Evolutionary conservation across 2,888 invertebrate species (phyloP).

Genomic region (Brassicogethes aeneus): DNA sequence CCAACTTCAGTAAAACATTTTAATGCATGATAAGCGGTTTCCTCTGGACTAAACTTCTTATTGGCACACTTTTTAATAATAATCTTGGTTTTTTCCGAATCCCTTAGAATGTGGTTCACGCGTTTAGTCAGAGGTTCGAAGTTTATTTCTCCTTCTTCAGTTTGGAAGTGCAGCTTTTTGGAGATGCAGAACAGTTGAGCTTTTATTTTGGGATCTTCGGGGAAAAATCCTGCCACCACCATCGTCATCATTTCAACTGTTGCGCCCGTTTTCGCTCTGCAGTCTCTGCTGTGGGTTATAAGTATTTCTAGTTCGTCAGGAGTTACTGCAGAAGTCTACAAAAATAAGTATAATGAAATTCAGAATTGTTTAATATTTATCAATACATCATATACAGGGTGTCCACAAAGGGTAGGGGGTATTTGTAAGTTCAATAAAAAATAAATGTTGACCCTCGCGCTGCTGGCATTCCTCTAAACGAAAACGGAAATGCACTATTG

Average conservation of each 20-base stretch:
- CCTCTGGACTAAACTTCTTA: not conserved
- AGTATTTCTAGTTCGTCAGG: not conserved
- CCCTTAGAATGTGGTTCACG: not conserved
- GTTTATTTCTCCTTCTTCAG: not conserved
- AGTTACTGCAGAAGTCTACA: too few species aligned
- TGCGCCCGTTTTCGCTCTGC: not conserved
- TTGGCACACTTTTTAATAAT: not conserved
- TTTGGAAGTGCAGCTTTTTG: not conserved
- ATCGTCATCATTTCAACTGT: not conserved
- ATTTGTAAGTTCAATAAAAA: too few species aligned
- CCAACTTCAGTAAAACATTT: not conserved
- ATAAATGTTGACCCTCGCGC: too few species aligned
- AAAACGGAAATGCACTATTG: too few species aligned
- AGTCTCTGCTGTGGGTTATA: not conserved
- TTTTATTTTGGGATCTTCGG: slow-evolving; percentile 1
- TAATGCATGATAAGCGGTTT: not conserved
- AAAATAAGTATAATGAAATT: too few species aligned
- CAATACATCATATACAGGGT: too few species aligned
- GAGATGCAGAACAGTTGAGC: not conserved
- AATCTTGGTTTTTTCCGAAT: not conserved
- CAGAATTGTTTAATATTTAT: too few species aligned
- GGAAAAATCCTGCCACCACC: not conserved
- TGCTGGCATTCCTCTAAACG: too few species aligned
- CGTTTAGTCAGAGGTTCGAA: not conserved
- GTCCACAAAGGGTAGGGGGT: too few species aligned